A percentile compares a stretch with the other conserved stretches of the same genome.
These are phyloP conservation scores for Macrobrachium nipponense DNA, from an alignment of 1,140 invertebrate species.

Conservation along the genomic window DNA sequence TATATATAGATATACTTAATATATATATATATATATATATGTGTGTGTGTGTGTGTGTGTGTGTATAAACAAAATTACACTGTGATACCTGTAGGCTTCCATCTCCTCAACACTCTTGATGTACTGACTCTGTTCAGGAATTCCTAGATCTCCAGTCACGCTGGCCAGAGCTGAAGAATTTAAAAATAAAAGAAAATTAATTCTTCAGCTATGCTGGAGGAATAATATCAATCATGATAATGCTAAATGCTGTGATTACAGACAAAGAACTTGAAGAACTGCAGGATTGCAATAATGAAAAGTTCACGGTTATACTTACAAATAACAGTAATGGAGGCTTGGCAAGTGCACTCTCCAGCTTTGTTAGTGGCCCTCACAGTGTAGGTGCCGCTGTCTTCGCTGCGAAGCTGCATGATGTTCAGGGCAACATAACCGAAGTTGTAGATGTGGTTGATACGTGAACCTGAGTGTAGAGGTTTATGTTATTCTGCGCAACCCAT, in stretches of 20 bases:
- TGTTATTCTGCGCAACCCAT: not conserved
- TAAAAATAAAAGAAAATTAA: conserved; percentile 2
- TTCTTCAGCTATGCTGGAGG: not conserved
- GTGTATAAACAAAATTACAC: not conserved
- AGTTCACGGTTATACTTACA: conserved; percentile 28
- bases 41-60: too few species aligned
- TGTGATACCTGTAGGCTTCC: conserved; percentile 79
- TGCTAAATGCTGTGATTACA: too few species aligned
- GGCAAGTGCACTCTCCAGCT: conserved; percentile 86
- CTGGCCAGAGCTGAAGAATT: conserved; percentile 75
- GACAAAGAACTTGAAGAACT: too few species aligned
- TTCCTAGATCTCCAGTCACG: conserved; percentile 86
- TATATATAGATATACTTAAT: too few species aligned
- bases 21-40: too few species aligned
- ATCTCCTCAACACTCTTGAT: conserved; percentile 93
- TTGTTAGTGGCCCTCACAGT: conserved; percentile 90
- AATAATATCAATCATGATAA: too few species aligned
- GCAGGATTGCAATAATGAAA: not conserved
- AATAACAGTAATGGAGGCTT: conserved; percentile 77
- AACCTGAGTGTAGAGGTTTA: conserved; percentile 59
- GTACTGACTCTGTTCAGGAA: conserved; percentile 92
- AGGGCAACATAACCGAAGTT: conserved; percentile 90
- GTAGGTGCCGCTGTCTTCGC: conserved; percentile 92
- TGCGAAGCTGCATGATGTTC: conserved; percentile 96
- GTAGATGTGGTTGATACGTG: conserved; percentile 72